phyloP scores from a whole-genome alignment of 2,797 vertebrate genomes.

The Onychomys arenicola region DNA sequence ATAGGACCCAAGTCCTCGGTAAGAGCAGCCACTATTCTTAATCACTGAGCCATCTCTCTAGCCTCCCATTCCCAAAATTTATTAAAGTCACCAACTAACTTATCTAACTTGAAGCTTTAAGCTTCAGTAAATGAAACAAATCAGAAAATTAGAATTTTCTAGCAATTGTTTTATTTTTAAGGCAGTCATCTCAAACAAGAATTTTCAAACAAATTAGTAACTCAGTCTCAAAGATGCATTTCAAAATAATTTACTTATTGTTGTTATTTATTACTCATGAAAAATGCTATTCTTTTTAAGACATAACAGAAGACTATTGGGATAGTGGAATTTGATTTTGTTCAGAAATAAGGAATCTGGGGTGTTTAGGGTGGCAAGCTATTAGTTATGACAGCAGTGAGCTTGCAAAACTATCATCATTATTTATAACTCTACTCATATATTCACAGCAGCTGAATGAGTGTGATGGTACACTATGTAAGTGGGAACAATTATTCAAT shows the following conservation, averaged over 20 bases:
- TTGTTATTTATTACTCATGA: background rate
- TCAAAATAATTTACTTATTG: background rate
- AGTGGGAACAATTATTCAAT: background rate
- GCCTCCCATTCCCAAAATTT: background rate
- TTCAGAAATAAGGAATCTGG: background rate
- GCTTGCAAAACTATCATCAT: background rate
- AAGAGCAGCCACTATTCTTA: background rate
- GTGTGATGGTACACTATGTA: background rate
- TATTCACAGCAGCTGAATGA: background rate
- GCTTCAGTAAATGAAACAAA: background rate
- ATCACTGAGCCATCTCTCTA: background rate
- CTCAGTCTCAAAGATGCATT: background rate
- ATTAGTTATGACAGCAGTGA: background rate
- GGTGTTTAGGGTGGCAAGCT: background rate
- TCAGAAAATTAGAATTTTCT: background rate
- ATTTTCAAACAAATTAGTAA: background rate
- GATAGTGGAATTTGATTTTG: background rate
- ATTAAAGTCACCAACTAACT: background rate
- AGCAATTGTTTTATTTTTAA: background rate
- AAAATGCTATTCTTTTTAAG: conserved; percentile 2
- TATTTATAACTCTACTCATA: background rate
- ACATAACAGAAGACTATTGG: background rate
- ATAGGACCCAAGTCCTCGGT: background rate
- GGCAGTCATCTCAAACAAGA: background rate
- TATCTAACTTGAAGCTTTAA: background rate